Conservation (phyloP, 2,888 invertebrate species). For the Euplexia lucipara region DNA sequence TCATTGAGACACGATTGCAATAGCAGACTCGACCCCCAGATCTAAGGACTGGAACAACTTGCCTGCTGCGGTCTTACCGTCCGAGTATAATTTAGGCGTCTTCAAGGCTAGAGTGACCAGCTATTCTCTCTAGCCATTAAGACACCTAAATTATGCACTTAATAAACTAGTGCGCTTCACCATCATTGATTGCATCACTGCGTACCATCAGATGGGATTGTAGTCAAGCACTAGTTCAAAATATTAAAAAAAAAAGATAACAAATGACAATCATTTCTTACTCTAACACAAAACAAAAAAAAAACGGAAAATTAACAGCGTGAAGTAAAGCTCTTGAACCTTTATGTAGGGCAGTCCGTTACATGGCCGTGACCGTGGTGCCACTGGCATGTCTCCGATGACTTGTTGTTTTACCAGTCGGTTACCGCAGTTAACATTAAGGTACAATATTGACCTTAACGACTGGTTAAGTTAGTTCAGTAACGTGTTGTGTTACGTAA, state of each 20-base stretch:
- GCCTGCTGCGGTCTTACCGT: no score
- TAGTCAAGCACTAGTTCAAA: no score
- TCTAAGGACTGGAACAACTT: no score
- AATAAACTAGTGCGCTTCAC: no score
- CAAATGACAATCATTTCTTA: slow-evolving; percentile 2
- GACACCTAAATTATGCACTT: no score
- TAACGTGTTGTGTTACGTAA: slow-evolving; percentile 39
- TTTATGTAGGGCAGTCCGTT: slow-evolving; percentile 87
- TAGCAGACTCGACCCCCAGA: no score
- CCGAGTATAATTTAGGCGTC: no score
- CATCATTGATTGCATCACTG: no score
- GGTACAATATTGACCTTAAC: slow-evolving; percentile 55
- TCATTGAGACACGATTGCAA: no score
- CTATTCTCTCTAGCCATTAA: no score
- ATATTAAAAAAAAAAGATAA: neutral
- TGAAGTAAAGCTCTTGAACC: slow-evolving; percentile 71
- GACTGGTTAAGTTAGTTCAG: slow-evolving; percentile 34
- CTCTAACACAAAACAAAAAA: neutral
- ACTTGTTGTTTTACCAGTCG: slow-evolving; percentile 67
- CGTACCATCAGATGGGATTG: no score
- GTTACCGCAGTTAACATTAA: slow-evolving; percentile 63
- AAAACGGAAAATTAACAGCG: slow-evolving; percentile 44
- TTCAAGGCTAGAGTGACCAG: no score
- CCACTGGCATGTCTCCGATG: slow-evolving; percentile 66
- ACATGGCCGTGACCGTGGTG: slow-evolving; percentile 85